A percentile compares a stretch with the other conserved stretches of the same genome.
Conservation (phyloP, 2,797 vertebrate genomes). For the Periparus ater region DNA sequence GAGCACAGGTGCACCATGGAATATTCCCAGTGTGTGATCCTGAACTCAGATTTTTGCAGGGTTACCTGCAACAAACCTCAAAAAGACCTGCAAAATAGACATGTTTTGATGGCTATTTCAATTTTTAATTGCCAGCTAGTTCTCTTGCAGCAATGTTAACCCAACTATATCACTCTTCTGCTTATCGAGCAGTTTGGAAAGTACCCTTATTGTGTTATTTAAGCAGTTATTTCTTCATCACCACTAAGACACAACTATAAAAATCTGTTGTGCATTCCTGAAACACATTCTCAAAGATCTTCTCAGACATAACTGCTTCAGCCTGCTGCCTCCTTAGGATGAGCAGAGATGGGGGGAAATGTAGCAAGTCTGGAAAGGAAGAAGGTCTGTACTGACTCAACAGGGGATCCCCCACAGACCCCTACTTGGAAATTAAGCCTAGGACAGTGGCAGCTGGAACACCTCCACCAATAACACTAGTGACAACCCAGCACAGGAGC, state of each 20-base stretch:
- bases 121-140: neutral
- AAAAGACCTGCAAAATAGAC: neutral
- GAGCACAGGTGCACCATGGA: neutral
- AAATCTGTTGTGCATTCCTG: neutral
- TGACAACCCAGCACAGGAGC: neutral
- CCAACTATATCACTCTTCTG: neutral
- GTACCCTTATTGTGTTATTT: neutral
- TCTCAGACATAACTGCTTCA: neutral
- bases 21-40: neutral
- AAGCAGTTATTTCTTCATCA: neutral
- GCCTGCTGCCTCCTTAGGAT: neutral
- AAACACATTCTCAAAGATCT: neutral
- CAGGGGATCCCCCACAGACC: neutral
- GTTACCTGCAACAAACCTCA: neutral
- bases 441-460: neutral
- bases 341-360: neutral
- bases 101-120: neutral
- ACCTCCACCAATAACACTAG: neutral
- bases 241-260: neutral
- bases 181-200: neutral
- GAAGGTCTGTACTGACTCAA: neutral
- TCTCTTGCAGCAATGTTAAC: neutral
- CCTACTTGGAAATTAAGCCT: neutral
- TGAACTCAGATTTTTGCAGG: neutral
- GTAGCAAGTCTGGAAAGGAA: neutral